Base-by-base conservation (phyloP, 2,113 vertebrate species). In the Antechinus stuartii region DNA sequence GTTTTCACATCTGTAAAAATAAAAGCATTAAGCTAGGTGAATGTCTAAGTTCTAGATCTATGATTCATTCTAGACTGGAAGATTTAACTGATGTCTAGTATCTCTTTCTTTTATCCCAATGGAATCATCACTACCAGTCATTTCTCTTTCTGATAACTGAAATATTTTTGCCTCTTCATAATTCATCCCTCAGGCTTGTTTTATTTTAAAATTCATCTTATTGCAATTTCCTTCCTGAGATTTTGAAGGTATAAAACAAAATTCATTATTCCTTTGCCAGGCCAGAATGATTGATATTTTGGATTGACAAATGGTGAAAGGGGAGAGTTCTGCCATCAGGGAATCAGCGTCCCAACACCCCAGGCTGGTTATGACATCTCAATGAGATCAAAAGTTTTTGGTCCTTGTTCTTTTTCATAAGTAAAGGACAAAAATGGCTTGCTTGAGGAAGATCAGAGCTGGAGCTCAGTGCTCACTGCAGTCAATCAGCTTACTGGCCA, bases 121-220 rank as follows among this genome's bases (percentile, higher is more conserved):
- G 30, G 68, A 8, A 94, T 93, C 95, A 84, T 92, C 93, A 54
- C 54, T 93, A 22, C 0, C 91, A 54, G 89, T 96, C 8, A 94
- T 54, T 91, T 94, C 47, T 30, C 46, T 95, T 96, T 14, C 90
- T 54, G 76, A 94, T 95, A 96, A 94, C 27, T 94, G 49, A 96
- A 98, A 95, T 54, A 61, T 68, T 95, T 96, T 96, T 92, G 96
- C 53, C 35, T 26, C 46, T 93, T 96, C 93, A 35, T 9, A 90
- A 10, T 91, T 94, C 94, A 96, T 93, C 68, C 95, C 94, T 52
- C 57, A 26, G 8, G 54, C 57, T 55, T 96, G 54, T 92, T 97
- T 96, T 96, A 96, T 84, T 96, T 96, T 91, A 93, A 95, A 93
- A 96, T 90, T 53, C 27, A 56, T 95, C 57, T 26, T 30, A 92